A percentile compares a stretch with the other conserved stretches of the same genome.
phyloP scores from a whole-genome alignment of 2,888 invertebrate species.

The Invenusta paracnida region DNA sequence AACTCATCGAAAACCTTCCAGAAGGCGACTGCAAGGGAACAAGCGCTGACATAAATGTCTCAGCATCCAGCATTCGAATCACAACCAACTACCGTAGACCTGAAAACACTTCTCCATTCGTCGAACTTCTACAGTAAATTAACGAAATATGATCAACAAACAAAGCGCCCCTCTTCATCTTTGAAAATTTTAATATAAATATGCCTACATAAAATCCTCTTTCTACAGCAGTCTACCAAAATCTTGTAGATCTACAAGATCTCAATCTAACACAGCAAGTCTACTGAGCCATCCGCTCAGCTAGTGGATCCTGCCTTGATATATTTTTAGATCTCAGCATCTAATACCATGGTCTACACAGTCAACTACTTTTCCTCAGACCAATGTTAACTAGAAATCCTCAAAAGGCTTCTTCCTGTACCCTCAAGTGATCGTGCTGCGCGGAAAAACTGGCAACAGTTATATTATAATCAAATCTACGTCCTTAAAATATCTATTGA shows the following conservation, averaged over 20 bases:
- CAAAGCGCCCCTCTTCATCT: not conserved
- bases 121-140: not conserved
- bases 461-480: not conserved
- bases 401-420: not conserved
- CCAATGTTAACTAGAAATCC: not conserved
- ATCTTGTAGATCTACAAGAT: not conserved
- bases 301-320: not conserved
- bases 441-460: not conserved
- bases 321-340: not conserved
- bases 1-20: not conserved
- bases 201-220: not conserved
- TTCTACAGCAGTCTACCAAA: not conserved
- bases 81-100: not conserved
- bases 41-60: not conserved
- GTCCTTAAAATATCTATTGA: not conserved
- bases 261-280: too few species aligned
- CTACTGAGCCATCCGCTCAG: not conserved
- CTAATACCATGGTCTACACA: not conserved
- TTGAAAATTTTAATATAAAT: not conserved
- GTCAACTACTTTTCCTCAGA: not conserved
- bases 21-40: not conserved
- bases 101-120: not conserved
- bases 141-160: not conserved
- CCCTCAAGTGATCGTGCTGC: not conserved
- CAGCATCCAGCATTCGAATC: not conserved